Conservation (phyloP, 2,888 invertebrate genomes). For the Temnothorax unifasciatus region DNA sequence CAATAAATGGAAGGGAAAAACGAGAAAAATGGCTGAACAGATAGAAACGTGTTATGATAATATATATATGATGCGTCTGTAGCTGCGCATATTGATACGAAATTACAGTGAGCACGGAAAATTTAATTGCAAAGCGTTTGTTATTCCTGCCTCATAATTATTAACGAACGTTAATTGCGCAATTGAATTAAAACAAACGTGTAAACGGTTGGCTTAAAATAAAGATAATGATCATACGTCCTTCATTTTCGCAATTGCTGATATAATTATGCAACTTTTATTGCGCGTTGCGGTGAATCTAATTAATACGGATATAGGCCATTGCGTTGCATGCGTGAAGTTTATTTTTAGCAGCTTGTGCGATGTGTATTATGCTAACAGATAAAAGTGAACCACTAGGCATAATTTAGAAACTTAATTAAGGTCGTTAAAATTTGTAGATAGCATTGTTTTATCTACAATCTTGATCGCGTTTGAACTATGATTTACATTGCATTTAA, state of each 20-base stretch:
- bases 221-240: constrained; percentile 1
- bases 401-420: constrained; percentile 34
- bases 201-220: constrained; percentile 4
- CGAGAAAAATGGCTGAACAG: background rate
- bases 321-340: background rate
- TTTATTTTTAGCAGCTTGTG: constrained; percentile 1
- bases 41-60: background rate
- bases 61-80: background rate
- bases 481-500: constrained; percentile 23
- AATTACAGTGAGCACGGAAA: background rate
- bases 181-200: constrained; percentile 37
- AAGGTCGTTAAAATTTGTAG: constrained; percentile 6
- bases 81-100: constrained; percentile 1
- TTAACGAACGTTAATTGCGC: constrained; percentile 39
- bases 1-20: background rate
- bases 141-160: constrained; percentile 26
- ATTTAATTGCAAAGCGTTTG: constrained; percentile 18
- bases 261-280: constrained; percentile 30
- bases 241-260: background rate
- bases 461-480: constrained; percentile 25
- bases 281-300: background rate
- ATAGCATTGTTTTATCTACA: constrained; percentile 11
- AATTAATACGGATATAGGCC: constrained; percentile 6
- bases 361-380: background rate
- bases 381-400: background rate